Evolutionary conservation across 2,113 vertebrate species (phyloP).

Genomic region (Hepsetus odoe): DNA sequence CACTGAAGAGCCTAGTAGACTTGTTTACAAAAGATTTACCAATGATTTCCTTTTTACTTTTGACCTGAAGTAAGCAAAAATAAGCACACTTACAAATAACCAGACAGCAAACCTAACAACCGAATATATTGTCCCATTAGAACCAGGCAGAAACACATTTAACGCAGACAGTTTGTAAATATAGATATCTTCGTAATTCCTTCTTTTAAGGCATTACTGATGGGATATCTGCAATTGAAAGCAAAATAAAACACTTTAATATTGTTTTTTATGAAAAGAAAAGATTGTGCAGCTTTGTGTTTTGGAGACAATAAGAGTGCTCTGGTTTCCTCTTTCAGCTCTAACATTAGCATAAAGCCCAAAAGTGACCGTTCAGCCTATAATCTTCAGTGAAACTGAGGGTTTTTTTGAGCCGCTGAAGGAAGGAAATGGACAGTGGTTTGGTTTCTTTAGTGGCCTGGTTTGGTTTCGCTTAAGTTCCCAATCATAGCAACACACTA

Average conservation of each 20-base stretch:
- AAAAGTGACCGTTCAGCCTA: neutral
- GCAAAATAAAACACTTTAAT: neutral
- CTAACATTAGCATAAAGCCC: neutral
- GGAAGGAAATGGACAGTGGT: neutral
- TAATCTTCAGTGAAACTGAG: neutral
- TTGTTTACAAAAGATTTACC: too few species aligned
- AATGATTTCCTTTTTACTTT: too few species aligned
- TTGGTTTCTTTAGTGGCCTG: slow-evolving; percentile 10
- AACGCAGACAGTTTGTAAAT: too few species aligned
- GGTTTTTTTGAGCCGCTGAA: neutral
- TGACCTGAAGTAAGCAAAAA: too few species aligned
- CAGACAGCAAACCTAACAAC: too few species aligned
- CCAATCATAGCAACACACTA: neutral
- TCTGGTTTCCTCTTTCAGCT: neutral
- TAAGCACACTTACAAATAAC: too few species aligned
- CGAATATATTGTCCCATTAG: too few species aligned
- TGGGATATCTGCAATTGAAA: too few species aligned
- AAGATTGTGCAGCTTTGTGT: neutral
- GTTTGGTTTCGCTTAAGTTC: neutral
- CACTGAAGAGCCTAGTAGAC: too few species aligned
- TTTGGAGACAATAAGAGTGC: neutral
- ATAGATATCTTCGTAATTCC: too few species aligned
- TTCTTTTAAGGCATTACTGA: too few species aligned
- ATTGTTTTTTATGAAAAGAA: neutral
- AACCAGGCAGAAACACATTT: too few species aligned